phyloP scores from a whole-genome alignment of 2,888 invertebrate species.

The Steinernema carpocapsae region DNA sequence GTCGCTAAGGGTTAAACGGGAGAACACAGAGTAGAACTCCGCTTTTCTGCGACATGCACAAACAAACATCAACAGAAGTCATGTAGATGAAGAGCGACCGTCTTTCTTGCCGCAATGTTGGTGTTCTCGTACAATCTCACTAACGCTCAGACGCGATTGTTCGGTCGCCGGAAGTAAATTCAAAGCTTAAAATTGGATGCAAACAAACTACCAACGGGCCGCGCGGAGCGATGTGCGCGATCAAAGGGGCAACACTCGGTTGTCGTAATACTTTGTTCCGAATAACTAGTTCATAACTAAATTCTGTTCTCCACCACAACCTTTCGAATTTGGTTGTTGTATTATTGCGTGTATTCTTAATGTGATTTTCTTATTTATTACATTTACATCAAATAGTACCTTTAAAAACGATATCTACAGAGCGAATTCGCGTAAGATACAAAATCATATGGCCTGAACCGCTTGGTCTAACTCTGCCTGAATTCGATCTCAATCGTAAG shows the following conservation, averaged over 20 bases:
- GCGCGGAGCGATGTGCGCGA: constrained; percentile 18
- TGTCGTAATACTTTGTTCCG: constrained; percentile 11
- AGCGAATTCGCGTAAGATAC: not conserved
- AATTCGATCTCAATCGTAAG: constrained; percentile 8
- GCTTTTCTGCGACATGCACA: not conserved
- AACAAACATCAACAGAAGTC: constrained; percentile 8
- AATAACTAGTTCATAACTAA: constrained; percentile 20
- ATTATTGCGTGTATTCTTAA: not conserved
- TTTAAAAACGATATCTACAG: constrained; percentile 5
- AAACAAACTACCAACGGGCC: constrained; percentile 31
- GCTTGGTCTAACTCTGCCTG: not conserved
- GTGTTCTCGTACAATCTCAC: constrained; percentile 17
- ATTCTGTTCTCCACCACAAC: not conserved
- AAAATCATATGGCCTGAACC: constrained; percentile 24
- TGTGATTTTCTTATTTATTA: not conserved
- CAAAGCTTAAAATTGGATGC: constrained; percentile 34
- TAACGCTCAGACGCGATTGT: constrained; percentile 19
- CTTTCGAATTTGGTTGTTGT: not conserved
- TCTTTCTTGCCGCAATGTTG: not conserved
- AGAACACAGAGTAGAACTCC: no score
- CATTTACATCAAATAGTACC: not conserved
- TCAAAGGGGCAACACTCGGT: not conserved
- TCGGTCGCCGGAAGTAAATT: constrained; percentile 33
- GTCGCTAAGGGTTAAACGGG: no score
- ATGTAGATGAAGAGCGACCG: not conserved